Percentiles rank a stretch among this genome's conserved stretches.
phyloP scores from a whole-genome alignment of 1,140 invertebrate genomes.

The Orussus abietinus region DNA sequence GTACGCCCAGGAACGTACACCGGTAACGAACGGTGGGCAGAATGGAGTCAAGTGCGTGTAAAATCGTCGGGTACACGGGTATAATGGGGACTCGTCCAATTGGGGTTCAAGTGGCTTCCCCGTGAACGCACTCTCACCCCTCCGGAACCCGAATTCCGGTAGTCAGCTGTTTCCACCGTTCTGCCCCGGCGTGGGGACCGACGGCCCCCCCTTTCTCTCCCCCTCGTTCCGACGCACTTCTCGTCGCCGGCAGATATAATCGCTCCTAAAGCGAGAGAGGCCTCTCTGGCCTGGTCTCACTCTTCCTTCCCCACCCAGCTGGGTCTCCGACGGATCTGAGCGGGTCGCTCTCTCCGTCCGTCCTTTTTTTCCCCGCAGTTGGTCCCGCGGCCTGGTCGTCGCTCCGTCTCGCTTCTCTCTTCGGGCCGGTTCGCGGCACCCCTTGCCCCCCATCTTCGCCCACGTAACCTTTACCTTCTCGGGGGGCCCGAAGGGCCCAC shows the following conservation, averaged over 20 bases:
- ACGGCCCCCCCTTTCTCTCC: conserved; percentile 21
- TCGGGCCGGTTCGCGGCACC: conserved; percentile 26
- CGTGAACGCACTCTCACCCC: conserved; percentile 33
- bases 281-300: neutral
- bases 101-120: conserved; percentile 46
- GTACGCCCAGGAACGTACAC: too few relatives aligned
- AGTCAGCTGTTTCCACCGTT: conserved; percentile 50
- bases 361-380: conserved; percentile 9
- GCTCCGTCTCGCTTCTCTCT: conserved; percentile 15
- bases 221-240: conserved; percentile 22
- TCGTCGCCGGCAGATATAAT: conserved; percentile 24
- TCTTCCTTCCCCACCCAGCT: neutral
- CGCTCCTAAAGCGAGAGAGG: too few relatives aligned
- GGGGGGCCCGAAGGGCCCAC: too few relatives aligned
- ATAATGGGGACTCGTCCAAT: conserved; percentile 43
- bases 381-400: conserved; percentile 6
- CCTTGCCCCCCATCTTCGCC: conserved; percentile 18
- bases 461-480: conserved; percentile 13
- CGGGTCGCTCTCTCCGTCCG: conserved; percentile 3
- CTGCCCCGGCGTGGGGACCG: neutral
- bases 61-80: conserved; percentile 47
- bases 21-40: conserved; percentile 29
- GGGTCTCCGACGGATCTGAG: conserved; percentile 11
- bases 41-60: conserved; percentile 57
- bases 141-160: conserved; percentile 50